Percentiles rank a stretch among this genome's conserved stretches.
Conservation (phyloP, 2,888 invertebrate genomes). For the Icerya purchasi region DNA sequence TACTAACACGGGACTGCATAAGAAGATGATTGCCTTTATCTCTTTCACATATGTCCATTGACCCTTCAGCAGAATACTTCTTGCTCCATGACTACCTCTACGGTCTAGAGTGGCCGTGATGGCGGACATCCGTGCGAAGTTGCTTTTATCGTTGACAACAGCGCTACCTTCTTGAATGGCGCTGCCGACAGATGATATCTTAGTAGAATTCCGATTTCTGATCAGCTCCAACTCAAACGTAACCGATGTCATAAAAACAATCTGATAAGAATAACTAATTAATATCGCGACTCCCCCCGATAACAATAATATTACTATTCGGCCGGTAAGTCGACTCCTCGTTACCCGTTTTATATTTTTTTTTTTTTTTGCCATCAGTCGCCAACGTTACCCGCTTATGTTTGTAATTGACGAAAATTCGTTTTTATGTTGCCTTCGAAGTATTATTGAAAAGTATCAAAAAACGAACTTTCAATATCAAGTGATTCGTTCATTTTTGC, state of each 20-base stretch:
- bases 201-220: conserved; percentile 22
- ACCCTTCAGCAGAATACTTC: conserved; percentile 58
- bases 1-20: conserved; percentile 74
- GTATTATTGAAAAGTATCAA: too few relatives aligned
- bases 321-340: too few relatives aligned
- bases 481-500: too few relatives aligned
- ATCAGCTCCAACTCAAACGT: conserved; percentile 66
- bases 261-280: conserved; percentile 27
- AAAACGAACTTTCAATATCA: too few relatives aligned
- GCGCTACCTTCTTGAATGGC: conserved; percentile 3
- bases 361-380: too few relatives aligned
- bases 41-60: conserved; percentile 66
- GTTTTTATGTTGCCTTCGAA: too few relatives aligned
- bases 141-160: conserved; percentile 7
- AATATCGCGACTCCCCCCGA: too few relatives aligned
- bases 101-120: conserved; percentile 26
- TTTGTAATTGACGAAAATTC: too few relatives aligned
- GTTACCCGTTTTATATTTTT: too few relatives aligned
- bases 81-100: conserved; percentile 40
- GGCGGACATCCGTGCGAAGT: conserved; percentile 4
- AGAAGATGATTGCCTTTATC: conserved; percentile 56
- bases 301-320: too few relatives aligned
- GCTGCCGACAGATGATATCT: not conserved
- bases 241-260: conserved; percentile 56
- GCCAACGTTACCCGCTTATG: too few relatives aligned